These are phyloP conservation scores for Paramacrobiotus metropolitanus DNA, from an alignment of 1,140 invertebrate genomes.

Conservation along the genomic window DNA sequence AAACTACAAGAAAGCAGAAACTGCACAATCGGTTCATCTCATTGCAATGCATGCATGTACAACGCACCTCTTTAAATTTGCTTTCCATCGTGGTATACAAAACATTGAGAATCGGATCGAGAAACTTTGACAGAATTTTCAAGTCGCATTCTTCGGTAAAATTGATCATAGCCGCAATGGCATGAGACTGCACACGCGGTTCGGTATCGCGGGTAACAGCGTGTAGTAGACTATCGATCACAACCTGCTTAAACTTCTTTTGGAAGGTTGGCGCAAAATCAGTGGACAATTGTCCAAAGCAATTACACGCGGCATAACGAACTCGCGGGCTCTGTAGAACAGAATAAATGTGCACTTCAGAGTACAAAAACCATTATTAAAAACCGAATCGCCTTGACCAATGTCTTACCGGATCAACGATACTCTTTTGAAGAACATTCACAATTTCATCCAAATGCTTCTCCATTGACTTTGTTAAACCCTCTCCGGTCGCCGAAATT, in stretches of 20 bases:
- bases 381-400: slow-evolving; percentile 10
- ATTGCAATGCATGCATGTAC: slow-evolving; percentile 4
- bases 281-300: slow-evolving; percentile 95
- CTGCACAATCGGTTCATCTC: background rate
- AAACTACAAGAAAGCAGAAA: slow-evolving; percentile 32
- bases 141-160: slow-evolving; percentile 98
- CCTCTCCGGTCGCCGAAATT: slow-evolving; percentile 89
- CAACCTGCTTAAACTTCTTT: slow-evolving; percentile 84
- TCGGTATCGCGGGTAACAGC: slow-evolving; percentile 73
- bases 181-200: slow-evolving; percentile 65
- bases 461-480: slow-evolving; percentile 95
- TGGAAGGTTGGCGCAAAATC: slow-evolving; percentile 91
- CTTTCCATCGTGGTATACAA: slow-evolving; percentile 65
- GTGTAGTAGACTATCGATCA: slow-evolving; percentile 34
- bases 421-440: slow-evolving; percentile 58
- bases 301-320: slow-evolving; percentile 89
- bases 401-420: slow-evolving; percentile 46
- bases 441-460: slow-evolving; percentile 67
- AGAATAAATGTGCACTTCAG: slow-evolving; percentile 13
- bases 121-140: slow-evolving; percentile 63
- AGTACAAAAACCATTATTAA: slow-evolving; percentile 6
- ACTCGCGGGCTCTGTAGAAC: slow-evolving; percentile 51
- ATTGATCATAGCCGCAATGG: slow-evolving; percentile 78
- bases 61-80: slow-evolving; percentile 63
- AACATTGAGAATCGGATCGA: slow-evolving; percentile 70